A percentile compares a stretch with the other conserved stretches of the same genome.
phyloP scores from a whole-genome alignment of 30 jellyfish, hydroid and myxozoan species.

The Mastigias papua region DNA sequence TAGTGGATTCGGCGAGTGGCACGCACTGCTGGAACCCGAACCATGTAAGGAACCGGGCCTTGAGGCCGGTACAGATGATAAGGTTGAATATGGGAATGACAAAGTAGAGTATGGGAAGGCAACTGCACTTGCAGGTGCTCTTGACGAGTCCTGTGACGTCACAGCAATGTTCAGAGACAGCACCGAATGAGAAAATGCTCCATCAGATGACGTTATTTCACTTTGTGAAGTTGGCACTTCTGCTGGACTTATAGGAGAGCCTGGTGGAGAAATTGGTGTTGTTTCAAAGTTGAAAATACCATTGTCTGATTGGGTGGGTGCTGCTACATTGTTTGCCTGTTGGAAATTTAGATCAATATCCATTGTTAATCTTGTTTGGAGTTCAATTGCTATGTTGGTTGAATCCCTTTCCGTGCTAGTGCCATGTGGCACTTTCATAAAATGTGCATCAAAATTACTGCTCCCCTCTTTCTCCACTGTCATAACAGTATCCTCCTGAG shows the following conservation, averaged over 20 bases:
- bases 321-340: background rate
- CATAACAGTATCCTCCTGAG: background rate
- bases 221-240: slow-evolving; percentile 26
- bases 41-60: slow-evolving; percentile 57
- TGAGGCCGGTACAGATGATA: slow-evolving; percentile 73
- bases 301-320: slow-evolving; percentile 27
- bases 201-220: slow-evolving; percentile 22
- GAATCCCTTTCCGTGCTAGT: background rate
- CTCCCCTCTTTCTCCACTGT: background rate
- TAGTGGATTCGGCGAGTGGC: slow-evolving; percentile 75
- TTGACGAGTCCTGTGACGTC: slow-evolving; percentile 43
- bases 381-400: background rate
- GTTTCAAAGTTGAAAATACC: slow-evolving; percentile 46
- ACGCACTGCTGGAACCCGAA: slow-evolving; percentile 76
- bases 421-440: too few relatives aligned
- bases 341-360: background rate
- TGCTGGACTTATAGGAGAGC: slow-evolving; percentile 80
- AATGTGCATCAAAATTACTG: too few relatives aligned
- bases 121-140: slow-evolving; percentile 34
- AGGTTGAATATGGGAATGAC: slow-evolving; percentile 59
- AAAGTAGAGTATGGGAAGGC: slow-evolving; percentile 92
- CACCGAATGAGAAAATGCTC: slow-evolving; percentile 53
- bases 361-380: background rate
- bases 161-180: slow-evolving; percentile 37
- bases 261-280: slow-evolving; percentile 90